Evolutionary conservation across 2,797 vertebrate genomes (phyloP).

Genomic region (Megalops cyprinoides): DNA sequence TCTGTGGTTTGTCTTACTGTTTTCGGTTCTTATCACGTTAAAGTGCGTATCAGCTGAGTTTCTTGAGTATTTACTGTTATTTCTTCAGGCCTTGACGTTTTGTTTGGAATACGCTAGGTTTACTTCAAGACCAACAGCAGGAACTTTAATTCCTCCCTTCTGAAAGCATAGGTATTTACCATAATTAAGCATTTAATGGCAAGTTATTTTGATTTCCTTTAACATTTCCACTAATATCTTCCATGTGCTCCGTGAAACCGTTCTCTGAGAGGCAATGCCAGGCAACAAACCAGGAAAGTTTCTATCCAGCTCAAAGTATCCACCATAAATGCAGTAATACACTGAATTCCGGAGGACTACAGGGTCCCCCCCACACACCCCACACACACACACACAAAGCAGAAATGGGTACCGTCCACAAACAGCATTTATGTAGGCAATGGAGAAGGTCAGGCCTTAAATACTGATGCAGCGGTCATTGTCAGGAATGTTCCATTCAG

Average conservation of each 20-base stretch:
- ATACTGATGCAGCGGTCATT: too few relatives aligned
- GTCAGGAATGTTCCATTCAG: too few relatives aligned
- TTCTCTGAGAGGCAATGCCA: too few relatives aligned
- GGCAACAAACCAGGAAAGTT: constrained; percentile 4
- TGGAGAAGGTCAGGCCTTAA: background rate
- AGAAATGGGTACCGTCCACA: too few relatives aligned
- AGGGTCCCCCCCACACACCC: too few relatives aligned
- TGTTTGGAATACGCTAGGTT: background rate
- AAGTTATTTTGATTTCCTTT: constrained; percentile 61
- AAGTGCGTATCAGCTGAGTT: too few relatives aligned
- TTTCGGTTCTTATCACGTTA: background rate
- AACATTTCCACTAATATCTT: constrained; percentile 60
- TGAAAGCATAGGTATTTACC: constrained; percentile 54
- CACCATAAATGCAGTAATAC: too few relatives aligned
- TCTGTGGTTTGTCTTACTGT: background rate
- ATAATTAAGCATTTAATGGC: constrained; percentile 56
- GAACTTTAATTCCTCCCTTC: background rate
- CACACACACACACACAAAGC: too few relatives aligned
- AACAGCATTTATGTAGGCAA: too few relatives aligned
- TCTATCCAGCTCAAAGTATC: too few relatives aligned
- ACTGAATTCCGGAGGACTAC: too few relatives aligned
- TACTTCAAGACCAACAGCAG: background rate
- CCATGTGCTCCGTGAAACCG: constrained; percentile 67
- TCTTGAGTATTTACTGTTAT: too few relatives aligned
- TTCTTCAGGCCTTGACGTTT: background rate